phyloP scores from a whole-genome alignment of 2,888 invertebrate genomes.

The Carabus problematicus region DNA sequence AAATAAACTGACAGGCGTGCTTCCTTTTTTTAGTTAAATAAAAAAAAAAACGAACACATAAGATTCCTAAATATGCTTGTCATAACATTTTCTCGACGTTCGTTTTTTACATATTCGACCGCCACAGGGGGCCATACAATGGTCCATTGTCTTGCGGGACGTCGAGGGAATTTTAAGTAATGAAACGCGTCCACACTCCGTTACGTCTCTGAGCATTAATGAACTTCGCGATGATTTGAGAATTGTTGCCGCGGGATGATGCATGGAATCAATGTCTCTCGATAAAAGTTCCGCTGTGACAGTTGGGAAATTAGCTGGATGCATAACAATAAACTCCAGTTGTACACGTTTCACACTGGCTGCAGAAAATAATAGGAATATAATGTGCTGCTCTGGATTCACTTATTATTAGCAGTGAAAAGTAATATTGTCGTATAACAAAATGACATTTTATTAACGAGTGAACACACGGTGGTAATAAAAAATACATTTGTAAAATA shows the following conservation, averaged over 20 bases:
- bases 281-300: neutral
- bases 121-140: slow-evolving; percentile 47
- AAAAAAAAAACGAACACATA: slow-evolving; percentile 22
- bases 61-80: slow-evolving; percentile 50
- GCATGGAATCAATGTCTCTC: slow-evolving; percentile 3
- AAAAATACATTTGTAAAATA: too few species aligned
- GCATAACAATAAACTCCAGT: too few species aligned
- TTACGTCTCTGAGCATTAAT: slow-evolving; percentile 27
- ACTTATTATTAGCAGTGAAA: too few species aligned
- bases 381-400: too few species aligned
- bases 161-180: slow-evolving; percentile 49
- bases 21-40: slow-evolving; percentile 38
- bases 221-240: slow-evolving; percentile 25
- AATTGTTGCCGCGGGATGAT: slow-evolving; percentile 10
- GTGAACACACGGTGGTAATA: too few species aligned
- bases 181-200: slow-evolving; percentile 23
- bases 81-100: slow-evolving; percentile 47
- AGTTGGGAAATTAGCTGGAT: neutral
- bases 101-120: slow-evolving; percentile 45
- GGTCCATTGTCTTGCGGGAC: slow-evolving; percentile 49
- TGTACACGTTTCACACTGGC: too few species aligned
- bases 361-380: too few species aligned
- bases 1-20: slow-evolving; percentile 48
- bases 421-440: too few species aligned
- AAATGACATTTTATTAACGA: too few species aligned